A percentile compares a stretch with the other conserved stretches of the same genome.
Evolutionary conservation across 2,113 vertebrate species (phyloP).

Genomic region (Ramphastos sulfuratus): DNA sequence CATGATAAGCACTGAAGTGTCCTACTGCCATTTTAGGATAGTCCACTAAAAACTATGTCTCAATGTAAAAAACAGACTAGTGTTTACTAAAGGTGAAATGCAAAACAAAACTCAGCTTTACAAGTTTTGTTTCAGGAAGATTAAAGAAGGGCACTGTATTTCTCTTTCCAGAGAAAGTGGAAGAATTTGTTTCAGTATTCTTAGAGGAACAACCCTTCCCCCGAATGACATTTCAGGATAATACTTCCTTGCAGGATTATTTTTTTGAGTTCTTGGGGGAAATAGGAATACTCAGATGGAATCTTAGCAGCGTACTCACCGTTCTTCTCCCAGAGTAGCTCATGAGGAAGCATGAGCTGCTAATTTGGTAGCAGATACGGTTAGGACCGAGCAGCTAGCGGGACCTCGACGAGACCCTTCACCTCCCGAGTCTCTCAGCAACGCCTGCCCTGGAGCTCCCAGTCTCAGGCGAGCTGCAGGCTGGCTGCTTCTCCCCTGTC

Average conservation of each 20-base stretch:
- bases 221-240: too few relatives aligned
- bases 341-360: fast-evolving
- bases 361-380: fast-evolving
- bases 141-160: background rate
- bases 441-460: too few relatives aligned
- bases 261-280: background rate
- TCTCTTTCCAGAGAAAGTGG: background rate
- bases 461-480: too few relatives aligned
- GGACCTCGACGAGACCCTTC: too few relatives aligned
- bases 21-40: background rate
- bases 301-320: fast-evolving
- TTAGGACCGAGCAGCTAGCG: fast-evolving
- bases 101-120: background rate
- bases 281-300: background rate
- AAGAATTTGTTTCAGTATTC: background rate
- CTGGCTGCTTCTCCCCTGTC: background rate
- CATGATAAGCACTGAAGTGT: background rate
- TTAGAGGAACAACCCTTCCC: too few relatives aligned
- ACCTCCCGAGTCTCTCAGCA: background rate
- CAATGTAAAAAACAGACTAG: background rate
- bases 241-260: too few relatives aligned
- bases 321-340: background rate
- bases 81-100: background rate
- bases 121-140: background rate
- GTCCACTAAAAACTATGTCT: background rate